Evolutionary conservation across 2,113 vertebrate genomes (phyloP).

Genomic region (Oceanodroma tethys): DNA sequence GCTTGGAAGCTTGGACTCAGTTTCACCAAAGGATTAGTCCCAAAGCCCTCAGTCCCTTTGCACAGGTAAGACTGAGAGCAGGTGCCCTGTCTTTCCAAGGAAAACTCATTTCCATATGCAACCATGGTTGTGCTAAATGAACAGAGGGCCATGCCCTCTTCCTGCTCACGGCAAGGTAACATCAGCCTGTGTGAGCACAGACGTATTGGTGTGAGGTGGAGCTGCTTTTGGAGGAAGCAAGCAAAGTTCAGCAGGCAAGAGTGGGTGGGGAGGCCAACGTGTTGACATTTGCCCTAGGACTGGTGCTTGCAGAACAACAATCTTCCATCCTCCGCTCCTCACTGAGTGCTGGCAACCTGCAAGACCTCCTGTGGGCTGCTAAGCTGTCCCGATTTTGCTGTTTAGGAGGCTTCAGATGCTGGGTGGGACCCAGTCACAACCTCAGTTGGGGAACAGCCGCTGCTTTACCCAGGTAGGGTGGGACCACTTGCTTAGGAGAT

Average conservation of each 20-base stretch:
- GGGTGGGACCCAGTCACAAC: background rate
- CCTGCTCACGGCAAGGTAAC: fast-evolving
- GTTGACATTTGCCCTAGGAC: background rate
- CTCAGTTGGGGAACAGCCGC: fast-evolving
- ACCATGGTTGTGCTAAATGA: background rate
- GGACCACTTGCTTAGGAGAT: background rate
- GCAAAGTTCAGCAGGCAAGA: background rate
- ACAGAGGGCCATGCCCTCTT: background rate
- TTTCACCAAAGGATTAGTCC: background rate
- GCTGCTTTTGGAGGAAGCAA: background rate
- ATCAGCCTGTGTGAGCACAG: background rate
- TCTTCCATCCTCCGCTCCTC: fast-evolving
- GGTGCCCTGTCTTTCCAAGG: background rate
- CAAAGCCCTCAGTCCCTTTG: background rate
- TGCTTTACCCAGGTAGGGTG: background rate
- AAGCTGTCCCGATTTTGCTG: background rate
- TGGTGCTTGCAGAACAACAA: background rate
- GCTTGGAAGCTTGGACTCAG: background rate
- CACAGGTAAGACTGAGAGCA: background rate
- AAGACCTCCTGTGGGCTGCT: background rate
- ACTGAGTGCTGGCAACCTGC: background rate
- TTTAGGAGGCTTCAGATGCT: background rate
- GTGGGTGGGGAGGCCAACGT: fast-evolving
- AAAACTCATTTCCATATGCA: background rate
- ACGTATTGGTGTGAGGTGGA: background rate